These are phyloP conservation scores for Drosophila lacteicornis DNA, from an alignment of 1,140 invertebrate genomes.

Conservation along the genomic window DNA sequence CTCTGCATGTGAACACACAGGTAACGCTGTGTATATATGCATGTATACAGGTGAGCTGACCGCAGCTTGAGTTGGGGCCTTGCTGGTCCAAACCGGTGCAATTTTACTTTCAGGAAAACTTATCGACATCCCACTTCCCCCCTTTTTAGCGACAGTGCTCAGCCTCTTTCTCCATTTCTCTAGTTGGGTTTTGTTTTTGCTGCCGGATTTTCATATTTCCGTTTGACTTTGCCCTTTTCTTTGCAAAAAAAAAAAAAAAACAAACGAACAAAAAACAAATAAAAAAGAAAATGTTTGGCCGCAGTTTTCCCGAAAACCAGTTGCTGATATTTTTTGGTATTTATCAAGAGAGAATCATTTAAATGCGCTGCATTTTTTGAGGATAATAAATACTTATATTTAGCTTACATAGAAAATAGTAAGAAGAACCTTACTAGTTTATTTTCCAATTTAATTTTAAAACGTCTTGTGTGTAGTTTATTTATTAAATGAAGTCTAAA, in stretches of 20 bases:
- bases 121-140: conserved; percentile 32
- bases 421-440: too few relatives aligned
- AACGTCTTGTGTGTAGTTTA: too few relatives aligned
- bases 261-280: not conserved
- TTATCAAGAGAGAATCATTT: not conserved
- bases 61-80: conserved; percentile 1
- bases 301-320: not conserved
- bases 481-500: too few relatives aligned
- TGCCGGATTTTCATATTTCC: conserved; percentile 17
- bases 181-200: not conserved
- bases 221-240: conserved; percentile 34
- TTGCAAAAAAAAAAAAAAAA: conserved; percentile 5
- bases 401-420: too few relatives aligned
- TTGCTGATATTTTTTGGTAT: not conserved
- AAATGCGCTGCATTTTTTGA: not conserved
- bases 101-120: conserved; percentile 39
- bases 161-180: not conserved
- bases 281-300: not conserved
- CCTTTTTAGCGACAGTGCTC: too few relatives aligned
- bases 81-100: conserved; percentile 37
- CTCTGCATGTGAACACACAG: conserved; percentile 10
- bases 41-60: conserved; percentile 14
- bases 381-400: too few relatives aligned
- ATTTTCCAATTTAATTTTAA: too few relatives aligned
- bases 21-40: not conserved